Base-by-base conservation (phyloP, 2,797 vertebrate genomes). In the Scomberomorus guttatus region DNA sequence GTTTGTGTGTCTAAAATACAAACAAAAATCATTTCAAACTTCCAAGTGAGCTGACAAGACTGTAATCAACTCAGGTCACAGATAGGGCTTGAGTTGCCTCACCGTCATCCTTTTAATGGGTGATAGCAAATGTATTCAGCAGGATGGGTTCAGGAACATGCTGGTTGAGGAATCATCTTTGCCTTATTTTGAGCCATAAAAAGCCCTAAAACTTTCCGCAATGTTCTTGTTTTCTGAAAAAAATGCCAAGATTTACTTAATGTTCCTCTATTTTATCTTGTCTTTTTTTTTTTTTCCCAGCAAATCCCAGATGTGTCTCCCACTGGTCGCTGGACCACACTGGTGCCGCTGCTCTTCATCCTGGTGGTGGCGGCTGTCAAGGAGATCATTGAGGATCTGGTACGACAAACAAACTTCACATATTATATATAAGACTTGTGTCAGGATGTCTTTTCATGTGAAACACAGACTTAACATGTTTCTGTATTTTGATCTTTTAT, bases 251-350 rank as follows among this genome's bases (percentile, higher is more conserved):
- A 70, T 46, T 46, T 50, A 17, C 66, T 50, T 67, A 56, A 9
- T 56, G 27, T 63, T 22, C 1, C 20, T 7, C 54, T 54, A 0
- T 60, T 76, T 13, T 6, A 18, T 17, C 15, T 17, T 68, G 4
- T 64, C 57, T 81, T 42, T 27, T 25, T 5, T 54, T 7, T 56
- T 14, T 37, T 11, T 14, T 81, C 80, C 85, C 72, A 99, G 98
- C 98, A 99, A 99, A 99, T 99, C 88, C 98, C 98, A 72, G 98
- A 99, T 88, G 98, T 99, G 48, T 99, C 98, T 27, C 98, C 98
- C 24, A 99, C 98, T 20, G 98, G 98, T 65, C 97, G 98, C 75
- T 99, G 99, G 82, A 99, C 98, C 73, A 99, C 98, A 0, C 91
- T 99, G 94, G 98, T 99, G 83, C 98, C 98, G 27, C 96, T 99